Conservation (phyloP, 1,140 invertebrate species). For the Araneus ventricosus region DNA sequence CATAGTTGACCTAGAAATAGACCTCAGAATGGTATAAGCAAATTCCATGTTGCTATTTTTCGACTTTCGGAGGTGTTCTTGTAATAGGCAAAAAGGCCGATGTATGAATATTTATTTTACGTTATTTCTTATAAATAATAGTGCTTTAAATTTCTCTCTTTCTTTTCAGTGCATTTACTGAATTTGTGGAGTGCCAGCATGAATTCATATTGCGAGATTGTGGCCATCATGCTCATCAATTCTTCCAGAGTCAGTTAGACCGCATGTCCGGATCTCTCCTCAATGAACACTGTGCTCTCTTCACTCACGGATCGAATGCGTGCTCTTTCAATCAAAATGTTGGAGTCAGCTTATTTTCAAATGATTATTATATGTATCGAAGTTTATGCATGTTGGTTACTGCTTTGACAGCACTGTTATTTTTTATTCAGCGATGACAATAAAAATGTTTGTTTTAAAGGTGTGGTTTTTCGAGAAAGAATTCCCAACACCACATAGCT, state of each 20-base stretch:
- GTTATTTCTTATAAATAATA: too few species aligned
- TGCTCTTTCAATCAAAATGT: conserved; percentile 53
- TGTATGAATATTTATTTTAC: too few species aligned
- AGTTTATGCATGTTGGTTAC: background rate
- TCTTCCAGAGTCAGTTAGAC: conserved; percentile 56
- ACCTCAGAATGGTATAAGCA: too few species aligned
- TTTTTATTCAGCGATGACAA: conserved; percentile 65
- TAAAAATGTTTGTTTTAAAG: conserved; percentile 27
- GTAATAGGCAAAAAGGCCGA: too few species aligned
- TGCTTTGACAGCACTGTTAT: background rate
- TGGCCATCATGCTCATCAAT: conserved; percentile 59
- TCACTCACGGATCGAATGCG: conserved; percentile 59
- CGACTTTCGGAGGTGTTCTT: too few species aligned
- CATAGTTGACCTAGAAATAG: too few species aligned
- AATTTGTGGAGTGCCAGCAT: conserved; percentile 66
- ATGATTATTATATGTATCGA: conserved; percentile 2
- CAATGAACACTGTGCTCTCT: conserved; percentile 67
- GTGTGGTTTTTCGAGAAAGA: background rate
- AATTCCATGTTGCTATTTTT: too few species aligned
- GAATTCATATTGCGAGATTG: conserved; percentile 47
- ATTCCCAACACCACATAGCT: too few species aligned
- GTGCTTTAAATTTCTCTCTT: background rate
- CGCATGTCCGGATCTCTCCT: conserved; percentile 69
- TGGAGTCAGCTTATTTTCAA: conserved; percentile 13
- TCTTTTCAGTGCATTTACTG: conserved; percentile 54